These are phyloP conservation scores for Cyprinus carpio DNA, from an alignment of 2,113 vertebrate species.

Conservation along the genomic window DNA sequence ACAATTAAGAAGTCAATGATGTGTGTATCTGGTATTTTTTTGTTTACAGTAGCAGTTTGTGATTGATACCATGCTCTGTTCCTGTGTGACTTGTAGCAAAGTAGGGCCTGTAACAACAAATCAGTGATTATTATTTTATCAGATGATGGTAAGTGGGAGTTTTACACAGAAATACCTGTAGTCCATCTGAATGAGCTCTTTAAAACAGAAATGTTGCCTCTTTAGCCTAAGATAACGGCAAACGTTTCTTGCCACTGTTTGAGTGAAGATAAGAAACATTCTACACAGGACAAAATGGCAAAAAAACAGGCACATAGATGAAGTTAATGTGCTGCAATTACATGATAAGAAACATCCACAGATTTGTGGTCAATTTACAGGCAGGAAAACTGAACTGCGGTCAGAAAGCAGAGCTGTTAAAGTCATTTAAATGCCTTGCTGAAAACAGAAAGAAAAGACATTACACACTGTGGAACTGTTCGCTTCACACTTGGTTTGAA, in stretches of 20 bases:
- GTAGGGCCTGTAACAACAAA: background rate
- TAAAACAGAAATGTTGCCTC: background rate
- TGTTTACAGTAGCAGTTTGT: background rate
- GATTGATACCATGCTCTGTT: too few relatives aligned
- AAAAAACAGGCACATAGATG: background rate
- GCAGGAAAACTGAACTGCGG: conserved; percentile 31
- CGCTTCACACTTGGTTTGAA: conserved; percentile 42
- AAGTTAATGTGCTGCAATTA: conserved; percentile 45
- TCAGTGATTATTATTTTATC: background rate
- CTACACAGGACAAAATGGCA: background rate
- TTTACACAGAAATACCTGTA: background rate
- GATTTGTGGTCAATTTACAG: conserved; percentile 48
- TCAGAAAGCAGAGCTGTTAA: conserved; percentile 33
- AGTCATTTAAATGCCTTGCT: conserved; percentile 36
- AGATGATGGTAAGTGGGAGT: background rate
- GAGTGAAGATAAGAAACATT: conserved; percentile 26
- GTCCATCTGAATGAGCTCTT: background rate
- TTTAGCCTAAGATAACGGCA: background rate
- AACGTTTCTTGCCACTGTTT: conserved; percentile 19
- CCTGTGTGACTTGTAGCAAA: background rate
- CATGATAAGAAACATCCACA: conserved; percentile 40
- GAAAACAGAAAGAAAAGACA: conserved; percentile 27
- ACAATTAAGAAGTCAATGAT: background rate
- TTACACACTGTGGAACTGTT: conserved; percentile 33
- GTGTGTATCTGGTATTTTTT: background rate